A percentile compares a stretch with the other conserved stretches of the same genome.
These are phyloP conservation scores for Cyprinella venusta DNA, from an alignment of 2,797 vertebrate genomes.

Conservation along the genomic window DNA sequence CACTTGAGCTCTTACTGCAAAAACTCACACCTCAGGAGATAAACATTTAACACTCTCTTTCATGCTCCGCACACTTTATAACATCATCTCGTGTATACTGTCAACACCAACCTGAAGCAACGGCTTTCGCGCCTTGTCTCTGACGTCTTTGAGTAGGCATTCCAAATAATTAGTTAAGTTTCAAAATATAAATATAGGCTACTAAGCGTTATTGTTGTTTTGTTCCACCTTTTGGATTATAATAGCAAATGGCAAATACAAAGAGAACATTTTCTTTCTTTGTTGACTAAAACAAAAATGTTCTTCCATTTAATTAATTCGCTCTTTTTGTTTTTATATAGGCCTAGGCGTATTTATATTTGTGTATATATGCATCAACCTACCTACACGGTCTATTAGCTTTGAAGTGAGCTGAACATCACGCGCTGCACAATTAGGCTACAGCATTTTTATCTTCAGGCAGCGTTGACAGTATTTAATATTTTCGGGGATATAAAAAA, in stretches of 20 bases:
- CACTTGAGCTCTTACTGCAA: slow-evolving; percentile 31
- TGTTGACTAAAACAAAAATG: too few species aligned
- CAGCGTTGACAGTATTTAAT: not conserved
- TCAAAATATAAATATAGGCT: not conserved
- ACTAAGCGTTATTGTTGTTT: not conserved
- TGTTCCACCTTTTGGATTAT: not conserved
- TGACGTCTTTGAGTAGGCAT: not conserved
- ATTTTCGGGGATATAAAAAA: not conserved
- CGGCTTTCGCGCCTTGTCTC: slow-evolving; percentile 35
- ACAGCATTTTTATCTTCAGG: not conserved
- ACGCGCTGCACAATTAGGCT: slow-evolving; percentile 3
- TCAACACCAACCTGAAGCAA: slow-evolving; percentile 28
- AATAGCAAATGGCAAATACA: not conserved
- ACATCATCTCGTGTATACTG: slow-evolving; percentile 33
- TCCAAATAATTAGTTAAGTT: not conserved
- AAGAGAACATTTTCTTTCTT: not conserved
- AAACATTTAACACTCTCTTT: slow-evolving; percentile 52
- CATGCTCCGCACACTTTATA: slow-evolving; percentile 32
- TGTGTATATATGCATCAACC: not conserved
- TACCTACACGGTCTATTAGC: not conserved
- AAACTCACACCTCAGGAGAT: slow-evolving; percentile 48
- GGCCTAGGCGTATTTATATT: not conserved
- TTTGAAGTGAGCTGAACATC: not conserved
- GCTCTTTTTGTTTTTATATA: not conserved
- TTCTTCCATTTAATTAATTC: not conserved